phyloP scores from a whole-genome alignment of 2,797 vertebrate genomes.

The Artibeus jamaicensis region DNA sequence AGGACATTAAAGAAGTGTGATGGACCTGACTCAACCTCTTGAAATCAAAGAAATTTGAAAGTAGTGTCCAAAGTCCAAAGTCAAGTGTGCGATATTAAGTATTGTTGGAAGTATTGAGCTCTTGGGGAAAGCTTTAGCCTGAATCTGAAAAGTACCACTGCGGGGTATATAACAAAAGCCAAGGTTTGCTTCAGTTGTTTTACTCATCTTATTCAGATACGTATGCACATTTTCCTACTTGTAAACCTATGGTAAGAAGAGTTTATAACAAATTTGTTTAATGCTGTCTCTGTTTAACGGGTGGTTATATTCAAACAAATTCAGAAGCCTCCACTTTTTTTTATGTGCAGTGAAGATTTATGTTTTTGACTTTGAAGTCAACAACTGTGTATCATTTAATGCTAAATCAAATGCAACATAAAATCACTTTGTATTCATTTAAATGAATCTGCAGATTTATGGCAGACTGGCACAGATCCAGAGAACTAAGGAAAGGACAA shows the following conservation, averaged over 20 bases:
- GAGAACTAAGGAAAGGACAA: constrained; percentile 10
- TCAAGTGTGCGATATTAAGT: not conserved
- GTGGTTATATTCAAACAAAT: not conserved
- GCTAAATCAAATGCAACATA: constrained; percentile 59
- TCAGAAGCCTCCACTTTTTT: constrained; percentile 27
- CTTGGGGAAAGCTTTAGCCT: constrained; percentile 19
- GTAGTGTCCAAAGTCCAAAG: constrained; percentile 10
- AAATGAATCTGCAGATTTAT: constrained; percentile 66
- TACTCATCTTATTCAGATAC: not conserved
- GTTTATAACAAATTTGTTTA: not conserved
- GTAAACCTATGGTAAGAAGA: not conserved
- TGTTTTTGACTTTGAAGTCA: constrained; percentile 67
- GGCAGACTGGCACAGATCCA: constrained; percentile 38
- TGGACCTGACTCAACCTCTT: constrained; percentile 71
- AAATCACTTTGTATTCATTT: constrained; percentile 65
- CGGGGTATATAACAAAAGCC: not conserved
- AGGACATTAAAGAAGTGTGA: constrained; percentile 67
- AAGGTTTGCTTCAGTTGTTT: not conserved
- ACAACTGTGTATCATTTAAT: constrained; percentile 51
- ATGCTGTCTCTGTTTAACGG: not conserved
- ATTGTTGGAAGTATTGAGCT: constrained; percentile 45
- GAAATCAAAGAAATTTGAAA: constrained; percentile 69
- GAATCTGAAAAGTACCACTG: not conserved
- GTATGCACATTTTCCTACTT: not conserved
- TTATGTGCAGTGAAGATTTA: constrained; percentile 35